A percentile compares a stretch with the other conserved stretches of the same genome.
Evolutionary conservation across 2,113 vertebrate genomes (phyloP).

Genomic region (Antennarius striatus): DNA sequence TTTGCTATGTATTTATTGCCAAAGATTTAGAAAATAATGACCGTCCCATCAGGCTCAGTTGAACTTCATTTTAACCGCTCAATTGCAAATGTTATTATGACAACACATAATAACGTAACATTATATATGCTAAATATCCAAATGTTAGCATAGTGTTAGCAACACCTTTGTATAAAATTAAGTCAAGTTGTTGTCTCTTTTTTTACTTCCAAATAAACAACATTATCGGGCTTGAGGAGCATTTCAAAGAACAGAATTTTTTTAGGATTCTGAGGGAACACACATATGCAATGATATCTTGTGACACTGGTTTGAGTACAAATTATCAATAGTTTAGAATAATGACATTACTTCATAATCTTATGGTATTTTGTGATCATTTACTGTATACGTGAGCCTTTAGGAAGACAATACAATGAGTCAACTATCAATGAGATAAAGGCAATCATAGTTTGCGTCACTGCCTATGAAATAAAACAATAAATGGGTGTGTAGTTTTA

Average conservation of each 20-base stretch:
- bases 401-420: not conserved
- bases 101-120: not conserved
- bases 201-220: too few relatives aligned
- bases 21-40: not conserved
- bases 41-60: not conserved
- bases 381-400: not conserved
- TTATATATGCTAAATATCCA: not conserved
- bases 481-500: slow-evolving; percentile 16
- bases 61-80: not conserved
- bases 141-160: not conserved
- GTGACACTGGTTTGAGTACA: too few relatives aligned
- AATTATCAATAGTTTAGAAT: not conserved
- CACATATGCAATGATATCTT: too few relatives aligned
- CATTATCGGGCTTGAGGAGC: too few relatives aligned
- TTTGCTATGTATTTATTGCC: too few relatives aligned
- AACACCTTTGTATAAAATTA: not conserved
- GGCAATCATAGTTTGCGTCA: not conserved
- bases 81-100: not conserved
- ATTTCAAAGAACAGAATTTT: not conserved
- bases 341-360: slow-evolving; percentile 4
- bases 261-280: too few relatives aligned
- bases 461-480: slow-evolving; percentile 30
- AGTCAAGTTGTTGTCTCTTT: too few relatives aligned
- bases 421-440: slow-evolving; percentile 2
- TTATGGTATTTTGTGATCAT: slow-evolving; percentile 18